Percentiles rank a stretch among this genome's conserved stretches.
These are phyloP conservation scores for Lacerta viridis DNA, from an alignment of 2,797 vertebrate species.

Conservation along the genomic window DNA sequence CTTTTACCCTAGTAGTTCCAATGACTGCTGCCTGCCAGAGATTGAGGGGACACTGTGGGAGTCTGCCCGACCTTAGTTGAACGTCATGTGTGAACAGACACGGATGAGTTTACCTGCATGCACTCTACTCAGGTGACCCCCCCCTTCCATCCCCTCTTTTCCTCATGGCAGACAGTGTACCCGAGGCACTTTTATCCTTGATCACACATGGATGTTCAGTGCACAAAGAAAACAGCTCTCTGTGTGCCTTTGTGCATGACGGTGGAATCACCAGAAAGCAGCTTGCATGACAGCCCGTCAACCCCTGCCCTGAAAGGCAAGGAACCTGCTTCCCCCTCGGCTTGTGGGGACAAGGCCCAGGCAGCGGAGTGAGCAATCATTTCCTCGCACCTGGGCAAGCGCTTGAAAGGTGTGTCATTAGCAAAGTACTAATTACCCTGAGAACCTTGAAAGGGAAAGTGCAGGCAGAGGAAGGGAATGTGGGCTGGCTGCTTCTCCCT, in stretches of 20 bases:
- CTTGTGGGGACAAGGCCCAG: slow-evolving; percentile 34
- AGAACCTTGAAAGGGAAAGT: slow-evolving; percentile 44
- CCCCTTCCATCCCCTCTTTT: not conserved
- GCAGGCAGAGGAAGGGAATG: slow-evolving; percentile 45
- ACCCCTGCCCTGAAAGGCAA: not conserved
- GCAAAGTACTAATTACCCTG: slow-evolving; percentile 23
- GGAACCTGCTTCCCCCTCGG: not conserved
- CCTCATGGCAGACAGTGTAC: not conserved
- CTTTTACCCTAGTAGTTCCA: too few relatives aligned
- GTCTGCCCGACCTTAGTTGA: too few relatives aligned
- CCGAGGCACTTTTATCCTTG: not conserved
- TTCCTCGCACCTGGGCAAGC: slow-evolving; percentile 39
- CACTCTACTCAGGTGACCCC: too few relatives aligned
- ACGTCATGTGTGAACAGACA: not conserved
- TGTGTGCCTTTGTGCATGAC: not conserved
- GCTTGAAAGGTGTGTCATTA: slow-evolving; percentile 40
- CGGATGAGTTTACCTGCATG: too few relatives aligned
- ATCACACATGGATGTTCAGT: not conserved
- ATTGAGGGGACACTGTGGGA: not conserved
- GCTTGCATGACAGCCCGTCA: not conserved
- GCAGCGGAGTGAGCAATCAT: slow-evolving; percentile 17
- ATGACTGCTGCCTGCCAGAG: not conserved
- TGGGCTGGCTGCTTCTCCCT: slow-evolving; percentile 17
- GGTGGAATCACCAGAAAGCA: not conserved
- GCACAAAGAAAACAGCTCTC: not conserved